Evolutionary conservation across 1,140 invertebrate species (phyloP).

Genomic region (Apis dorsata): DNA sequence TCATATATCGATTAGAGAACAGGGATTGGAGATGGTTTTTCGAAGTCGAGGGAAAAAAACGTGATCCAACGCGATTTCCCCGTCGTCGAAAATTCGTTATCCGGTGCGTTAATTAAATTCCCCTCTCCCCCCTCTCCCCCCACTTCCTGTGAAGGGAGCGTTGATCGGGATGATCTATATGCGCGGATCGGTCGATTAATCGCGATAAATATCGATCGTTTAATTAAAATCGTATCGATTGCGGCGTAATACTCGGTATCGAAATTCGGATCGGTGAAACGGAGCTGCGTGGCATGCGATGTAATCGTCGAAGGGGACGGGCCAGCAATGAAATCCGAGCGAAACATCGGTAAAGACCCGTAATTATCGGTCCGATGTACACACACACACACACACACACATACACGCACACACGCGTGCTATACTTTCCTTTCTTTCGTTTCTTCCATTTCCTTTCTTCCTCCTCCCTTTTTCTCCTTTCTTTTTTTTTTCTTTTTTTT

Average conservation of each 20-base stretch:
- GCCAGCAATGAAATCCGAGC: conserved; percentile 22
- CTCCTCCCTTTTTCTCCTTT: neutral
- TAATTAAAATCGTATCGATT: conserved; percentile 26
- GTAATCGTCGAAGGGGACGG: conserved; percentile 11
- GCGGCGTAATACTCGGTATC: conserved; percentile 9
- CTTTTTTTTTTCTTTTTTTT: neutral
- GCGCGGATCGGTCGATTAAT: neutral
- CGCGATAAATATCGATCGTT: conserved; percentile 7
- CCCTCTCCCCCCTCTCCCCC: no score
- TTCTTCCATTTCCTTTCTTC: neutral
- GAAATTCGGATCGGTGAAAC: conserved; percentile 7
- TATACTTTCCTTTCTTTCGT: neutral
- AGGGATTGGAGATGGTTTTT: neutral
- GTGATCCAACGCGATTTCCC: neutral
- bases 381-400: no score
- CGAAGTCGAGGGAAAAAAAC: neutral
- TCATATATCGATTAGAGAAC: conserved; percentile 35
- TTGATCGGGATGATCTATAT: neutral
- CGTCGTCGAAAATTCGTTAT: conserved; percentile 12
- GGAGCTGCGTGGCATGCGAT: neutral
- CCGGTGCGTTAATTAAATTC: neutral
- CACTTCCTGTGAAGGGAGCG: no score
- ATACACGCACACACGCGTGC: neutral
- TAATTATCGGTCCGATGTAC: conserved; percentile 24
- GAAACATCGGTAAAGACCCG: conserved; percentile 19